These are phyloP conservation scores for Agonopterix subpropinquella DNA, from an alignment of 2,888 invertebrate genomes.

Conservation along the genomic window DNA sequence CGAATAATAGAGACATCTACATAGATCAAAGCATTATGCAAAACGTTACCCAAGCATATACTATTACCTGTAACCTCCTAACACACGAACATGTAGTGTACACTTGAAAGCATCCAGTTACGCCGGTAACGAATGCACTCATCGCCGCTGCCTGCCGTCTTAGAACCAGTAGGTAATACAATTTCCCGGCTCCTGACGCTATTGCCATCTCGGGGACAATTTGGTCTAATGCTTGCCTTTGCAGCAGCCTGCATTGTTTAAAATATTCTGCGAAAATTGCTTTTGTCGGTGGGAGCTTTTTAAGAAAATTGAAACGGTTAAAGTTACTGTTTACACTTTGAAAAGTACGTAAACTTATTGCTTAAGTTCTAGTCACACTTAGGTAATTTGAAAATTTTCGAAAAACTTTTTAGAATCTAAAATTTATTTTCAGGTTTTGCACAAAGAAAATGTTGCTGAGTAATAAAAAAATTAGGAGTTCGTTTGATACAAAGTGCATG, in stretches of 20 bases:
- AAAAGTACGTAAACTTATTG: no score
- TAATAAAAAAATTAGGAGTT: no score
- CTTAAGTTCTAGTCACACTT: no score
- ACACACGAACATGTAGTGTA: conserved; percentile 20
- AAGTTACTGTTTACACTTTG: not conserved
- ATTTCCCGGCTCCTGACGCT: conserved; percentile 52
- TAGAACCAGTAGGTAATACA: conserved; percentile 62
- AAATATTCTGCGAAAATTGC: conserved; percentile 33
- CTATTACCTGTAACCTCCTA: no score
- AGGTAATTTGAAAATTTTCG: no score
- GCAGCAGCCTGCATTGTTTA: conserved; percentile 40
- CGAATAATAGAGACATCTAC: no score
- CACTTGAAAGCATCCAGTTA: conserved; percentile 41
- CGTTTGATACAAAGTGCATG: no score
- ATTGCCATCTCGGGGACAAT: conserved; percentile 68
- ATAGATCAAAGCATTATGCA: no score
- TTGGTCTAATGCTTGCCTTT: conserved; percentile 50
- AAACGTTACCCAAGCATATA: no score
- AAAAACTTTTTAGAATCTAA: no score
- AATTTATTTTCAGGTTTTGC: no score
- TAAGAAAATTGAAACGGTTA: conserved; percentile 10
- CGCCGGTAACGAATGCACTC: conserved; percentile 62
- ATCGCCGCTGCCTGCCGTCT: conserved; percentile 34
- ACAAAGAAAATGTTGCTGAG: no score
- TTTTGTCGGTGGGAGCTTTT: conserved; percentile 10